Base-by-base conservation (phyloP, 2,113 vertebrate species). In the Bostrychus sinensis region DNA sequence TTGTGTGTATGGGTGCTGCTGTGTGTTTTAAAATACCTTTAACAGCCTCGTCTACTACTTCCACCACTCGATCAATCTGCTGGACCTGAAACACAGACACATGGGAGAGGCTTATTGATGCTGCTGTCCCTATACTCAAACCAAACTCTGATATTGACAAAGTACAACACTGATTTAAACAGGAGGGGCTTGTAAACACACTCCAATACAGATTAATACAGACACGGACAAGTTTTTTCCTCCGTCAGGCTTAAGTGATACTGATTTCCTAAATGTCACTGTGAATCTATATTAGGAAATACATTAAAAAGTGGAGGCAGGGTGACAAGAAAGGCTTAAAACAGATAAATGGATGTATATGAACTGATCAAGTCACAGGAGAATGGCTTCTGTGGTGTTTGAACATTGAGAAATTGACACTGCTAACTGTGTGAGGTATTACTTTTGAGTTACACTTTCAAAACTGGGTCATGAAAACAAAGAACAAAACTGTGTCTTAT, bases 1-100 rank as follows among this genome's bases (percentile, higher is more conserved):
- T 22, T 64, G 60, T 48, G 58, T 42, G 43, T 56, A 45, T 5
- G 45, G 37, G 6, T n/a, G 5, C 37, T 19, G 43, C 28, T 25
- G 32, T 38, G 14, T 63, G 3, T 28, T 30, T 28, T 28, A 30
- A 64, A 78, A 77, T 90, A 90, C 89, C 89, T 90, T 90, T 90
- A 70, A 90, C 75, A 36, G 89, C 86, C 77, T 90, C 89, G 30
- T 90, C 89, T 64, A 90, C 89, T 3, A 90, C 89, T 82, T 90
- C 89, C 58, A 90, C 89, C 72, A 90, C 89, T 51, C 89, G 87
- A 88, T 90, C 89, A 86, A 90, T 90, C 82, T 90, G 89, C 20
- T 90, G 89, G 66, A 90, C 89, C 89, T 90, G 76, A 66, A 78
- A 84, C 9, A 71, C 70, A 80, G 53, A 78, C 70, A 83, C 58